Base-by-base conservation (phyloP, 1,140 invertebrate species). In the Aethina tumida region DNA sequence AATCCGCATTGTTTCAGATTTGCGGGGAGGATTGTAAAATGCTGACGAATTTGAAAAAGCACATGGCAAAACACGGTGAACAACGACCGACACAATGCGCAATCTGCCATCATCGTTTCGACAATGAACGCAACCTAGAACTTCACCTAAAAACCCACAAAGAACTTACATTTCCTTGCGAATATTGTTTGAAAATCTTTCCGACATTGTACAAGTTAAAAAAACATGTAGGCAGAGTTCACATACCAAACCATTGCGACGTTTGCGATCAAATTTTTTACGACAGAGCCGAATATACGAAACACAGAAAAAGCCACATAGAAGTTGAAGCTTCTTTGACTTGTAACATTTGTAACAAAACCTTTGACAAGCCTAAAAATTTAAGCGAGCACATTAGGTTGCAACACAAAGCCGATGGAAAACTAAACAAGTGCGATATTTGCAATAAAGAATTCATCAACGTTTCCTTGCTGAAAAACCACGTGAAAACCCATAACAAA, bases 391-490 rank as follows among this genome's bases (percentile, higher is more conserved):
- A 55, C 35, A 43, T 55, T 1, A 39, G 53, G 17, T 36, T 55
- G 17, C 53, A 55, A 36, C 53, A 55, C 32, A 55, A 47, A 9
- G 37, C 48, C 10, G 50, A 55, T 19, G 50, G 45, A 6, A 30
- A 42, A 6, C 35, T 48, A 12, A 46, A 53, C 34, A 47, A 53
- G 21, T 55, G 53, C 16, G 31, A 41, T 14, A 47, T 45, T 26
- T 55, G 53, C 24, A 47, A 47, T 13, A 55, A 55, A 27, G 41
- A 40, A 7, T 55, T 55, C 30, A 51, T 52, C 7, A 53, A 53
- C 33, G 39, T 27, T 3, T 44, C 49, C 22, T 41, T 53, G 6
- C 37, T 55, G 15, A 34, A 42, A 13, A 53, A 55, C 27, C 53
- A 55, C 37, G 17, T 51, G 5, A 51, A 53, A 36, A 53, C 37